A percentile compares a stretch with the other conserved stretches of the same genome.
Conservation (phyloP, 2,888 invertebrate species). For the Salticus scenicus region DNA sequence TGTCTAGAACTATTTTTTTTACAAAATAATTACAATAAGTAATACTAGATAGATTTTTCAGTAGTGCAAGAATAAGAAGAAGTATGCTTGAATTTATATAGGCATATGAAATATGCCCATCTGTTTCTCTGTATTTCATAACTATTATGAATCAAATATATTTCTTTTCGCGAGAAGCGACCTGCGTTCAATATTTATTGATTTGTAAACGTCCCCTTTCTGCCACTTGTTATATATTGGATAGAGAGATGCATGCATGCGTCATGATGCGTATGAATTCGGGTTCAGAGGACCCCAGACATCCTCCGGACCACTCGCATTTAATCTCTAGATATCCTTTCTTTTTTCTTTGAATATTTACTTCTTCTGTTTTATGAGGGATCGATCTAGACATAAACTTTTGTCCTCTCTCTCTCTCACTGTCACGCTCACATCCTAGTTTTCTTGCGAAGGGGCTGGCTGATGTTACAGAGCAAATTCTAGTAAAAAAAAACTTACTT, state of each 20-base stretch:
- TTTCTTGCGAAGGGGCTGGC: background rate
- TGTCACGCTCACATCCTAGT: conserved; percentile 10
- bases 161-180: too few species aligned
- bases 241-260: conserved; percentile 60
- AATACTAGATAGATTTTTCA: too few species aligned
- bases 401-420: conserved; percentile 51
- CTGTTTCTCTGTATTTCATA: too few species aligned
- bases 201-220: conserved; percentile 19
- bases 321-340: conserved; percentile 56
- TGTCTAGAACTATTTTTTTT: too few species aligned
- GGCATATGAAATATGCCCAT: too few species aligned
- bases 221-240: conserved; percentile 59
- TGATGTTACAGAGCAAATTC: background rate
- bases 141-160: too few species aligned
- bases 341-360: conserved; percentile 8
- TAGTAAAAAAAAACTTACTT: too few species aligned
- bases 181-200: too few species aligned
- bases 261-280: conserved; percentile 50
- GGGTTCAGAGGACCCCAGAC: conserved; percentile 64
- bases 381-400: conserved; percentile 66
- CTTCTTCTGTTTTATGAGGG: conserved; percentile 54
- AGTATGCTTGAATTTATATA: too few species aligned
- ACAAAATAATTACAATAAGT: too few species aligned
- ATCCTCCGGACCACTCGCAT: conserved; percentile 57
- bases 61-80: too few species aligned